Percentiles rank a stretch among this genome's conserved stretches.
Conservation (phyloP, 2,113 vertebrate genomes). For the Pygoscelis antarcticus region DNA sequence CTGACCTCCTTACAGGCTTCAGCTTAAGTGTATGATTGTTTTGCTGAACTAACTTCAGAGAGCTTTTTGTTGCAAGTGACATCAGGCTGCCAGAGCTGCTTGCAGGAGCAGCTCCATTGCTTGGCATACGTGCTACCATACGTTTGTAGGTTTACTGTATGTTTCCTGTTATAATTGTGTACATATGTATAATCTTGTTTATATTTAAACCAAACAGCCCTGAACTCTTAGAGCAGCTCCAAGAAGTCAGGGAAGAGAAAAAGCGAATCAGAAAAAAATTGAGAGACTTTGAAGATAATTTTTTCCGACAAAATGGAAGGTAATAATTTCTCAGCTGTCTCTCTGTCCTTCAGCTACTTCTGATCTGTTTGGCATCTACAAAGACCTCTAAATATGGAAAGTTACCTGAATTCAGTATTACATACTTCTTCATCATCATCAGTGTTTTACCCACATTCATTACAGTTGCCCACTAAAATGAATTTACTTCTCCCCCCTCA, state of each 20-base stretch:
- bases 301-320: constrained; percentile 96
- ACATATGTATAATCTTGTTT: background rate
- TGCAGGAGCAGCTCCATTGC: background rate
- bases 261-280: constrained; percentile 92
- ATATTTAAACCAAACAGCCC: constrained; percentile 73
- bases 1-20: background rate
- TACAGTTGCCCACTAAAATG: background rate
- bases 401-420: background rate
- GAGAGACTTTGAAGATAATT: constrained; percentile 96
- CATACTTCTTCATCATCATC: rapidly evolving
- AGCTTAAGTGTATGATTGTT: background rate
- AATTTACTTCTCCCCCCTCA: background rate
- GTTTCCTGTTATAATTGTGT: background rate
- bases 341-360: background rate
- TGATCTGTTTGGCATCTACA: background rate
- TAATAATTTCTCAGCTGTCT: constrained; percentile 43
- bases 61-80: background rate
- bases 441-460: background rate
- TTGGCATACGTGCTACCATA: rapidly evolving
- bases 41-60: background rate
- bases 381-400: background rate
- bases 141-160: background rate
- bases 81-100: background rate
- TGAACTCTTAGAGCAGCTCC: constrained; percentile 94
- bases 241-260: constrained; percentile 94